Evolutionary conservation across 2,888 invertebrate species (phyloP).

Genomic region (Chrysopilus asiliformis): DNA sequence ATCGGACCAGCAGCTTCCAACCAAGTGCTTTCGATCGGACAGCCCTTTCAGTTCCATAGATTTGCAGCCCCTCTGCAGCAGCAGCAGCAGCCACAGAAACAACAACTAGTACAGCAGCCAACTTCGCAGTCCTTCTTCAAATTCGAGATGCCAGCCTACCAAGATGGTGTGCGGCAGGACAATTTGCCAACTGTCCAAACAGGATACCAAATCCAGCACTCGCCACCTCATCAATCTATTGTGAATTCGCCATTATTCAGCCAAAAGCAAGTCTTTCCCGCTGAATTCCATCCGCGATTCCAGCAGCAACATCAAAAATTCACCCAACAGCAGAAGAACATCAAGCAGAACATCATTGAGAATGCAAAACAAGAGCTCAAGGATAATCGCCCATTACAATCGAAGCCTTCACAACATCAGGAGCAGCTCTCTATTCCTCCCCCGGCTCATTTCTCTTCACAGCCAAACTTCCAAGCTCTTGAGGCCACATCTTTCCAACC

Average conservation of each 20-base stretch:
- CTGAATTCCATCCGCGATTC: slow-evolving; percentile 23
- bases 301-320: slow-evolving; percentile 20
- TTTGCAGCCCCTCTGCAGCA: slow-evolving; percentile 18
- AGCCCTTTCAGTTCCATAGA: slow-evolving; percentile 29
- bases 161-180: slow-evolving; percentile 13
- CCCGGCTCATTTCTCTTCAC: slow-evolving; percentile 21
- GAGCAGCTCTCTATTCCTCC: slow-evolving; percentile 24
- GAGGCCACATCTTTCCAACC: not conserved
- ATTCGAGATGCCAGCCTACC: slow-evolving; percentile 30
- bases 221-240: slow-evolving; percentile 23
- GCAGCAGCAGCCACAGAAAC: slow-evolving; percentile 13
- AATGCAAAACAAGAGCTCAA: slow-evolving; percentile 23
- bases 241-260: slow-evolving; percentile 27
- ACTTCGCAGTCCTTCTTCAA: slow-evolving; percentile 35
- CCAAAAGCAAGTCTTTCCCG: slow-evolving; percentile 24
- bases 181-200: slow-evolving; percentile 28
- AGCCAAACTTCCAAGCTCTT: slow-evolving; percentile 11
- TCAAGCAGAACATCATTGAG: slow-evolving; percentile 27
- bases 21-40: slow-evolving; percentile 23
- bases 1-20: slow-evolving; percentile 15
- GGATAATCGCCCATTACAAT: slow-evolving; percentile 11
- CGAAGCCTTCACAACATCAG: slow-evolving; percentile 24
- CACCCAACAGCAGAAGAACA: slow-evolving; percentile 12
- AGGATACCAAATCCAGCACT: slow-evolving; percentile 33
- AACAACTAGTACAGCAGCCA: slow-evolving; percentile 24